Evolutionary conservation across 2,797 vertebrate genomes (phyloP), one percentile per base, ranked within the genome.

Genomic region (Tragelaphus eurycerus): DNA sequence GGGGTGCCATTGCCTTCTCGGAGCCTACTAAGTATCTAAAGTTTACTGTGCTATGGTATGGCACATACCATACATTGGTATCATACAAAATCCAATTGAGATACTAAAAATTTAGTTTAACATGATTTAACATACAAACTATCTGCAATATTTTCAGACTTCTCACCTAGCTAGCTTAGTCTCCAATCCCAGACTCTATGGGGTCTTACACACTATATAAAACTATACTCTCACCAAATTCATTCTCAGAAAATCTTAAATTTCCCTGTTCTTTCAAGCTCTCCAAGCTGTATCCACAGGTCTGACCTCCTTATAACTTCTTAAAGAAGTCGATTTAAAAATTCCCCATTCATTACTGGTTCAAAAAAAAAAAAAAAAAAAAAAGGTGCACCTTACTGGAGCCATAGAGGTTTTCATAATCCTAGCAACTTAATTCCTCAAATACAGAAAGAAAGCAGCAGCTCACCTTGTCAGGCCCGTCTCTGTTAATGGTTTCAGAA

Each of bases 401-500:
- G 14, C 31, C 76, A 59, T 2, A 89, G 6, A 87, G 12, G 55
- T 86, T 50, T 23, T 87, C 19, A 50, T 29, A 78, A 52, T 48
- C 27, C 54, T 1, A 83, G 52, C 17, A 92, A 76, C 4, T 11
- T n/a, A 62, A 4, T 14, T 85, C 57, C 48, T 78, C 92, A 90
- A 11, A 62, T 4, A 46, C 17, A 71, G 31, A 59, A 54, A 55
- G 43, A 59, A 74, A 17, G 27, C n/a, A 54, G 4, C 11, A 29
- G 48, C 98, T 98, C 97, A 99, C 99, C 99, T 98, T 99, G 91
- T 10, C 99, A 99, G 99, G 97, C 84, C 99, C 99, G 12, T 99
- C 99, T 98, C 99, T 98, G 98, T 99, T 99, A 89, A 99, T 98
- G 78, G 99, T 99, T 97, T 99, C 99, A 13, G 99, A 99, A 95